Percentiles rank a stretch among this genome's conserved stretches.
phyloP scores from a whole-genome alignment of 2,888 invertebrate genomes.

The Drosophila tanythrix region DNA sequence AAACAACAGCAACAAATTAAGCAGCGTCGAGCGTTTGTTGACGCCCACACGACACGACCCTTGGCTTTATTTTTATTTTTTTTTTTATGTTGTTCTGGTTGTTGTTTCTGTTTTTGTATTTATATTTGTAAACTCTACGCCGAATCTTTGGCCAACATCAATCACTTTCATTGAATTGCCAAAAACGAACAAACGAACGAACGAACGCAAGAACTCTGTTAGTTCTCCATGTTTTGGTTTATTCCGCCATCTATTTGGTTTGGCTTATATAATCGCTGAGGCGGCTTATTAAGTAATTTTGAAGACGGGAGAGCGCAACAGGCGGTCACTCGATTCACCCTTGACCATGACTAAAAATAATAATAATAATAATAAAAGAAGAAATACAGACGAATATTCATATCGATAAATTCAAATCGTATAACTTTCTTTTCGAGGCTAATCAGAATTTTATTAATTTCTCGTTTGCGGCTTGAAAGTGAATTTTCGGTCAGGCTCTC shows the following conservation, averaged over 20 bases:
- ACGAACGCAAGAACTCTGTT: not conserved
- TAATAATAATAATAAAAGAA: conserved; percentile 5
- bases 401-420: conserved; percentile 42
- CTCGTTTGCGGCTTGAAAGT: conserved; percentile 52
- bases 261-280: conserved; percentile 49
- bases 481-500: conserved; percentile 45
- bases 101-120: conserved; percentile 10
- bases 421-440: conserved; percentile 52
- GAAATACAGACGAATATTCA: conserved; percentile 23
- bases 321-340: conserved; percentile 46
- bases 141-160: conserved; percentile 70
- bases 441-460: conserved; percentile 52
- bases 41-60: conserved; percentile 63
- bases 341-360: conserved; percentile 46
- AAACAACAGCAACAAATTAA: conserved; percentile 37
- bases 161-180: conserved; percentile 78
- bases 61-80: conserved; percentile 29
- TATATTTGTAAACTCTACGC: conserved; percentile 36
- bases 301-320: conserved; percentile 23
- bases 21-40: conserved; percentile 43
- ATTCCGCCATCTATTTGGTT: conserved; percentile 13
- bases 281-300: conserved; percentile 75
- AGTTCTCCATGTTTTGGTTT: conserved; percentile 6
- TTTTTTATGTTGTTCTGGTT: not conserved
- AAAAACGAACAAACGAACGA: conserved; percentile 28